phyloP scores from a whole-genome alignment of 2,888 invertebrate genomes.

The Teleiodes luculella region DNA sequence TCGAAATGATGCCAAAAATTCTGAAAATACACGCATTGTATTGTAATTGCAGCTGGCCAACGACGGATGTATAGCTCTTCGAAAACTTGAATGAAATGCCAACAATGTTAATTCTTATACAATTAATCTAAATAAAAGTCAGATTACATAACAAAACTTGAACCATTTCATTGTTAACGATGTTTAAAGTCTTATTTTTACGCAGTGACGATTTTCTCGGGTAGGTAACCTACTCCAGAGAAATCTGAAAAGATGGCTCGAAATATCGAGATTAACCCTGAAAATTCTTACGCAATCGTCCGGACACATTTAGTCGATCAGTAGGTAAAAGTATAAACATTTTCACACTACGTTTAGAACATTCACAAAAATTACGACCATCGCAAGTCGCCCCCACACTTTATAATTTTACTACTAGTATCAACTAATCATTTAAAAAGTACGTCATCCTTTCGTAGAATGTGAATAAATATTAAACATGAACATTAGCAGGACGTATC shows the following conservation, averaged over 20 bases:
- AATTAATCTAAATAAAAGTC: conserved; percentile 49
- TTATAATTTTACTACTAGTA: conserved; percentile 12
- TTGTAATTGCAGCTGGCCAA: conserved; percentile 14
- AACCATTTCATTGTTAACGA: neutral
- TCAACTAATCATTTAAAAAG: conserved; percentile 7
- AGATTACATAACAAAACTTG: conserved; percentile 25
- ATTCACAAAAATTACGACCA: conserved; percentile 36
- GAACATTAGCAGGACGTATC: neutral
- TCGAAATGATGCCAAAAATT: conserved; percentile 7
- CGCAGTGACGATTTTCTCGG: too few species aligned
- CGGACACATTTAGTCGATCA: conserved; percentile 38
- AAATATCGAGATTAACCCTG: conserved; percentile 8
- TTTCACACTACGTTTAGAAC: conserved; percentile 44
- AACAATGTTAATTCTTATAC: conserved; percentile 20
- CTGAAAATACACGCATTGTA: conserved; percentile 8
- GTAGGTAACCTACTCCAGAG: too few species aligned
- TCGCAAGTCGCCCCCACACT: conserved; percentile 25
- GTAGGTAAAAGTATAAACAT: conserved; percentile 40
- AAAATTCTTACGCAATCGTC: conserved; percentile 45
- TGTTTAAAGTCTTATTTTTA: too few species aligned
- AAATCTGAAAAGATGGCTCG: neutral
- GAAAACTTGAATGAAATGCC: conserved; percentile 11
- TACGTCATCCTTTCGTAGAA: neutral
- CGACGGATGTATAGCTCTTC: conserved; percentile 14
- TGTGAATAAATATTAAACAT: neutral